Base-by-base conservation (phyloP, 1,140 invertebrate genomes). In the Euglossa dilemma region DNA sequence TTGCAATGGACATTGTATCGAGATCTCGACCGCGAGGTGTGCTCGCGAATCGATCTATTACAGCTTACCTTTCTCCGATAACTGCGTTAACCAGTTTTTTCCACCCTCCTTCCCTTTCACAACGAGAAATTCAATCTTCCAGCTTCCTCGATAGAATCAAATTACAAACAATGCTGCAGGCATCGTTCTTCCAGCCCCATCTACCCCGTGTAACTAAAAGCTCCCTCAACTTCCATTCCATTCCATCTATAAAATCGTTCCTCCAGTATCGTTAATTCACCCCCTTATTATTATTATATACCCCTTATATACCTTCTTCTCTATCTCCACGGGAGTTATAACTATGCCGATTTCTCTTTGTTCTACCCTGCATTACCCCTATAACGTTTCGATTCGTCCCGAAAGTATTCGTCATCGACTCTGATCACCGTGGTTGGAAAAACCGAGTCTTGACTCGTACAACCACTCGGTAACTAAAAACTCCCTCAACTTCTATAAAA, bases 1-100 rank as follows among this genome's bases (percentile, higher is more conserved):
- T 84, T 83, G 78, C 81, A 74, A 87, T 75, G 80, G 86, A 87
- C 86, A 79, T 84, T 63, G 85, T 71, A 87, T 87, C 86, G 86
- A 87, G 82, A 87, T 87, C 81, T 73, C 67, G 73, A 84, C 81
- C 86, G 79, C 78, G 45, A 84, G 76, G 67, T 80, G 73, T 87
- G 76, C 28, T 84, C 57, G 54, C 56, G 54, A 64, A 76, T 66
- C 80, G 75, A 83, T 70, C 81, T 67, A 47, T 76, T 75, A 63
- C 66, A 54, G 74, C 57, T 78, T 83, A 77, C 67, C 70, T 83
- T 78, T 71, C 67, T 61, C n/a, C 75, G 75, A 78, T 83, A 78
- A 70, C 73, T 59, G 18, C 63, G 54, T 67, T 66, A 76, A 66
- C 80, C 63, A 43, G 45, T 67, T 56, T 43, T 47, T 67, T 20